A percentile compares a stretch with the other conserved stretches of the same genome.
Evolutionary conservation across 2,113 vertebrate species (phyloP).

Genomic region (Tychaedon coryphoeus): DNA sequence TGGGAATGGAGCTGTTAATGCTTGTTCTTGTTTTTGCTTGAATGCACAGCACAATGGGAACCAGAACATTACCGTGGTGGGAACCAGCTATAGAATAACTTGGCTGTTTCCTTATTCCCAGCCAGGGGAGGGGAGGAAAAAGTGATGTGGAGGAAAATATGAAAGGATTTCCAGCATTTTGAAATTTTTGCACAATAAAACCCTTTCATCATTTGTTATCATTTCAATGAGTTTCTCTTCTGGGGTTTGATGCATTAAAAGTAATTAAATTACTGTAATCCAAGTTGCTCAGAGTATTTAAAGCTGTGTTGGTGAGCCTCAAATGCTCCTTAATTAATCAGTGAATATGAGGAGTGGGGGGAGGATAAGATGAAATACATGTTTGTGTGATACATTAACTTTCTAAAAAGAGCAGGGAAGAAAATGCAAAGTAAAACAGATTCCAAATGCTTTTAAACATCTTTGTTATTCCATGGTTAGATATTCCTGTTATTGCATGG

Average conservation of each 20-base stretch:
- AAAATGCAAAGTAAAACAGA: neutral
- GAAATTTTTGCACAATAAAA: slow-evolving; percentile 35
- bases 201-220: slow-evolving; percentile 3
- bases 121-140: neutral
- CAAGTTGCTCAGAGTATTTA: neutral
- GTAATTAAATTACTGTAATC: neutral
- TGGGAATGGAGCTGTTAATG: slow-evolving; percentile 45
- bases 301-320: neutral
- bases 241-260: neutral
- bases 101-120: slow-evolving; percentile 28
- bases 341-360: neutral
- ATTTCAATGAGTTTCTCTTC: neutral
- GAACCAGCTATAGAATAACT: slow-evolving; percentile 56
- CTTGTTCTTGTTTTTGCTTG: slow-evolving; percentile 54
- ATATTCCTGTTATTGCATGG: neutral
- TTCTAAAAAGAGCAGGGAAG: neutral
- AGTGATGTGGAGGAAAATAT: neutral
- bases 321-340: neutral
- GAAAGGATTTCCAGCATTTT: slow-evolving; percentile 48
- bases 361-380: neutral
- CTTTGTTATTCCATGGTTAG: neutral
- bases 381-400: neutral
- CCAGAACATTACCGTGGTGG: neutral
- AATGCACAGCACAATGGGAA: slow-evolving; percentile 36
- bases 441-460: neutral